Evolutionary conservation across 2,888 invertebrate genomes (phyloP).

Genomic region (Nephrotoma appendiculata): DNA sequence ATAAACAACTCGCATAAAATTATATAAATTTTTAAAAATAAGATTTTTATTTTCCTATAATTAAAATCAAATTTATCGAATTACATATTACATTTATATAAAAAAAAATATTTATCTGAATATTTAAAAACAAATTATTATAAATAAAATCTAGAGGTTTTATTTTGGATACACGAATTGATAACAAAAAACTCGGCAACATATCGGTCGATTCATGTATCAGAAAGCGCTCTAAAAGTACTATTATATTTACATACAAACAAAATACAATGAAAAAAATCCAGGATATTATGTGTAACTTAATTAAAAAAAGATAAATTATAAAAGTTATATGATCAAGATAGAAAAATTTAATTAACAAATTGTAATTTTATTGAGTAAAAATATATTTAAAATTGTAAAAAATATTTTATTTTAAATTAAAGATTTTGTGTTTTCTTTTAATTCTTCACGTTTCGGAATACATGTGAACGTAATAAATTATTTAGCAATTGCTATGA

Average conservation of each 20-base stretch:
- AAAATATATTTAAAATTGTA: background rate
- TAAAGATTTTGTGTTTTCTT: background rate
- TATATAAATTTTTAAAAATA: background rate
- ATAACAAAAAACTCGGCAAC: background rate
- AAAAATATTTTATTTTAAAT: background rate
- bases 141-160: background rate
- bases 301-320: background rate
- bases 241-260: background rate
- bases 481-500: too few species aligned
- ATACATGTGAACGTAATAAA: too few species aligned
- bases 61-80: background rate
- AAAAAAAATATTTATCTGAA: background rate
- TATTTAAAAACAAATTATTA: background rate
- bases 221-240: background rate
- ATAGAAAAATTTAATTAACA: background rate
- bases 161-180: background rate
- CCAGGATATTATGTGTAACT: background rate
- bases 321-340: background rate
- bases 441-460: background rate
- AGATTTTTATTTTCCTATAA: background rate
- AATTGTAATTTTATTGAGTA: background rate
- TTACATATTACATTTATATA: background rate
- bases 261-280: background rate
- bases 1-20: background rate
- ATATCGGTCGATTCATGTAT: background rate